phyloP scores from a whole-genome alignment of 2,797 vertebrate genomes.

The Nyctalus aviator region DNA sequence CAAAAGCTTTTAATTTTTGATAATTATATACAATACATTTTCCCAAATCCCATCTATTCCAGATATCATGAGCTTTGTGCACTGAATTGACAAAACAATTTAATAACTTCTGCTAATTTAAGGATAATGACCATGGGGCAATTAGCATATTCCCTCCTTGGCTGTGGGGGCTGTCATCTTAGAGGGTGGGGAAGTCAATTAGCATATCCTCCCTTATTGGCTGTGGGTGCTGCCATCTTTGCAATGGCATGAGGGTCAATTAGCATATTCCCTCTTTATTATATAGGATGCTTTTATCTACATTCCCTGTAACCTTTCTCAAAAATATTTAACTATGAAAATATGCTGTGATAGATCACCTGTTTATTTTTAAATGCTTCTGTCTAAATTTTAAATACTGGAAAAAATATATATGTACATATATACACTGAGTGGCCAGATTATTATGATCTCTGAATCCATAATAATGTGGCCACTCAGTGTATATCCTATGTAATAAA shows the following conservation, averaged over 20 bases:
- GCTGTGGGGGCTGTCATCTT: neutral
- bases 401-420: neutral
- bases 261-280: no score
- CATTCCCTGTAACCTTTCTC: neutral
- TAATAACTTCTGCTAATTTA: neutral
- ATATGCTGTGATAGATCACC: neutral
- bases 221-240: no score
- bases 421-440: no score
- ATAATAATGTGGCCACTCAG: no score
- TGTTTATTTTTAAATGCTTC: slow-evolving; percentile 5
- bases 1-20: neutral
- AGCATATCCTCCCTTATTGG: no score
- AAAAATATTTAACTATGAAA: slow-evolving; percentile 5
- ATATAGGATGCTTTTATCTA: neutral
- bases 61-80: neutral
- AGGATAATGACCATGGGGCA: neutral
- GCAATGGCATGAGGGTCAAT: no score
- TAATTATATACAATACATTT: neutral
- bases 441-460: no score
- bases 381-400: slow-evolving; percentile 15
- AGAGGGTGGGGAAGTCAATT: no score
- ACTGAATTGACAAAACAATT: neutral
- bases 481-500: no score
- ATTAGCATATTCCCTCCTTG: neutral
- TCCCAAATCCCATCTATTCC: neutral